These are phyloP conservation scores for Aplidium turbinatum DNA, from an alignment of 23 tunicate genomes.

Conservation along the genomic window DNA sequence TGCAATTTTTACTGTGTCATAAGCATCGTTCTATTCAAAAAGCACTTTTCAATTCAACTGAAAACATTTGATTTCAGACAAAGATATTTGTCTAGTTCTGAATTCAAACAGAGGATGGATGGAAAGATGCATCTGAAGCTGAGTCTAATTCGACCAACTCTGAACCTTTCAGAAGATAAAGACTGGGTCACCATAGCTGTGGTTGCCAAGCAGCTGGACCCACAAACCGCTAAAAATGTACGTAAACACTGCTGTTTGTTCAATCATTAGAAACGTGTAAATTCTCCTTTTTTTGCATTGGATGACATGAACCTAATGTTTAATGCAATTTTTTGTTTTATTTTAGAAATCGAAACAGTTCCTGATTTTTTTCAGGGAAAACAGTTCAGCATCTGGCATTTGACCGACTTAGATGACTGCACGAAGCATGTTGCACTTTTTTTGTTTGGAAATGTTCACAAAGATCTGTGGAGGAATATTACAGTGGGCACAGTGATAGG, in stretches of 20 bases:
- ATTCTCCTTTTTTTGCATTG: too few species aligned
- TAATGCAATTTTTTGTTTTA: too few species aligned
- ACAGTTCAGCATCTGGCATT: slow-evolving; percentile 70
- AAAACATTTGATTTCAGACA: too few species aligned
- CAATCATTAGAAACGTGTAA: too few species aligned
- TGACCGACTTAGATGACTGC: slow-evolving; percentile 81
- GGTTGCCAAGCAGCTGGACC: slow-evolving; percentile 75
- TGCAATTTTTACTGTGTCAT: too few species aligned
- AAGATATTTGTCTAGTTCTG: slow-evolving; percentile 34
- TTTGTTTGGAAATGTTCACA: slow-evolving; percentile 71
- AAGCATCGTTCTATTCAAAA: too few species aligned
- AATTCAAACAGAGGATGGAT: slow-evolving; percentile 75
- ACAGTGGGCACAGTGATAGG: slow-evolving; percentile 77
- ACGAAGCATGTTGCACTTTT: slow-evolving; percentile 75
- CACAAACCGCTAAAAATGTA: slow-evolving; percentile 89
- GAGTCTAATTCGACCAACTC: slow-evolving; percentile 48
- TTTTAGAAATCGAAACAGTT: too few species aligned
- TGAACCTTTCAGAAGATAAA: slow-evolving; percentile 46
- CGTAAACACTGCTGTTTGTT: background rate
- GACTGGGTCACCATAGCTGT: slow-evolving; percentile 95
- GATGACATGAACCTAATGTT: too few species aligned
- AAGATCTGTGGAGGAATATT: slow-evolving; percentile 56
- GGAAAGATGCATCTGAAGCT: slow-evolving; percentile 53
- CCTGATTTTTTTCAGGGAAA: slow-evolving; percentile 76
- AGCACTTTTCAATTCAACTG: too few species aligned